Evolutionary conservation across 2,797 vertebrate genomes (phyloP).

Genomic region (Coranthus polyacanthus): DNA sequence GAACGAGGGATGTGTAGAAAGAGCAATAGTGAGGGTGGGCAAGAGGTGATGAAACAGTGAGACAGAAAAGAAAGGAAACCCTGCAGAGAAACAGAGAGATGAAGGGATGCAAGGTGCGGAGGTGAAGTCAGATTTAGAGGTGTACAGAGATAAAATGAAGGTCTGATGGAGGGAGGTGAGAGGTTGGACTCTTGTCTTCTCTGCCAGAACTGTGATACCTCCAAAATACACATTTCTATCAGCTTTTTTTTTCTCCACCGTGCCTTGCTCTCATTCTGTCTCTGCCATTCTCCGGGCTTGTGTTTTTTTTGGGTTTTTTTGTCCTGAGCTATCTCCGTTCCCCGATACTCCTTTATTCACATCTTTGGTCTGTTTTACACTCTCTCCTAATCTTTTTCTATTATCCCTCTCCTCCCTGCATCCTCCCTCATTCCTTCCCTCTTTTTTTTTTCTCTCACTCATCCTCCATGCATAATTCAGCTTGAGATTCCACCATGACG

Average conservation of each 20-base stretch:
- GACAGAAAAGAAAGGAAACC: slow-evolving; percentile 62
- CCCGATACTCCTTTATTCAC: slow-evolving; percentile 39
- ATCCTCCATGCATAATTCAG: slow-evolving; percentile 78
- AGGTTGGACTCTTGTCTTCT: slow-evolving; percentile 48
- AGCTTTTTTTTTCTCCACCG: slow-evolving; percentile 5
- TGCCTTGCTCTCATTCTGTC: slow-evolving; percentile 3
- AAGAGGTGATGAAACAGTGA: slow-evolving; percentile 68
- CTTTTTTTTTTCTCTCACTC: slow-evolving; percentile 44
- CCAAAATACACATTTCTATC: slow-evolving; percentile 38
- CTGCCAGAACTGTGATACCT: slow-evolving; percentile 56
- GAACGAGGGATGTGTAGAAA: slow-evolving; percentile 37
- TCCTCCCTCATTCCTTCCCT: slow-evolving; percentile 28
- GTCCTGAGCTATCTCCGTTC: slow-evolving; percentile 37
- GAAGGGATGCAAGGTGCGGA: slow-evolving; percentile 43
- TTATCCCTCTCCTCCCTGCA: slow-evolving; percentile 7
- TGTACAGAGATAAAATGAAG: slow-evolving; percentile 60
- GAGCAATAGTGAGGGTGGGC: slow-evolving; percentile 20
- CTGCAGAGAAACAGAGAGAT: slow-evolving; percentile 47
- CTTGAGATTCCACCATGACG: slow-evolving; percentile 66
- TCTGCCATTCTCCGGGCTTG: slow-evolving; percentile 20
- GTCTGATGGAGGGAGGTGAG: slow-evolving; percentile 56
- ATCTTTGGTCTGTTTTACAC: slow-evolving; percentile 31
- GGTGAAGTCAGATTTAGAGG: slow-evolving; percentile 58
- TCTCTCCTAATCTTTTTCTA: neutral
- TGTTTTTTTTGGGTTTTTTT: slow-evolving; percentile 23